Percentiles rank a stretch among this genome's conserved stretches.
These are phyloP conservation scores for Varanus salvator DNA, from an alignment of 2,113 vertebrate species.

Conservation along the genomic window DNA sequence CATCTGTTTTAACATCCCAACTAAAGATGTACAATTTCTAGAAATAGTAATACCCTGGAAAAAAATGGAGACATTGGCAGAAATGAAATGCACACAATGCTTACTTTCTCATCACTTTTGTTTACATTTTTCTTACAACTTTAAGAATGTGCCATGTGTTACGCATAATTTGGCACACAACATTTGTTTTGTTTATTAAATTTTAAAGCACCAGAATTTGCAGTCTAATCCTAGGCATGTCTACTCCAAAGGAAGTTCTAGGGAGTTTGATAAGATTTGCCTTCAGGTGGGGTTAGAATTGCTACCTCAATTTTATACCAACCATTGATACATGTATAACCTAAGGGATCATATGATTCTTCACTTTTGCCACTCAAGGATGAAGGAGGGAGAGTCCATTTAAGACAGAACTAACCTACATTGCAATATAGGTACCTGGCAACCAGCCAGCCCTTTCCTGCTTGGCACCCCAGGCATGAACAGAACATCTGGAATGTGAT, in stretches of 20 bases:
- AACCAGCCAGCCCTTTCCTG: too few relatives aligned
- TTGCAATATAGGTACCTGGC: too few relatives aligned
- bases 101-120: neutral
- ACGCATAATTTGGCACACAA: neutral
- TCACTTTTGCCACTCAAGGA: neutral
- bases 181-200: neutral
- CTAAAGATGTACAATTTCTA: neutral
- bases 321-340: neutral
- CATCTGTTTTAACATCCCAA: neutral
- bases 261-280: neutral
- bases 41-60: neutral
- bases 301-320: neutral
- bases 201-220: neutral
- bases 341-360: neutral
- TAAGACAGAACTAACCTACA: too few relatives aligned
- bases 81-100: neutral
- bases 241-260: neutral
- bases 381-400: neutral
- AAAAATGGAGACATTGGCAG: neutral
- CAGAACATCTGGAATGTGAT: too few relatives aligned
- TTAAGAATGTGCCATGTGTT: neutral
- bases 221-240: neutral
- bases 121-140: neutral
- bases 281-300: neutral
- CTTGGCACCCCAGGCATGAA: too few relatives aligned